phyloP scores from a whole-genome alignment of 1,140 invertebrate species.

The Drosophila malerkotliana region DNA sequence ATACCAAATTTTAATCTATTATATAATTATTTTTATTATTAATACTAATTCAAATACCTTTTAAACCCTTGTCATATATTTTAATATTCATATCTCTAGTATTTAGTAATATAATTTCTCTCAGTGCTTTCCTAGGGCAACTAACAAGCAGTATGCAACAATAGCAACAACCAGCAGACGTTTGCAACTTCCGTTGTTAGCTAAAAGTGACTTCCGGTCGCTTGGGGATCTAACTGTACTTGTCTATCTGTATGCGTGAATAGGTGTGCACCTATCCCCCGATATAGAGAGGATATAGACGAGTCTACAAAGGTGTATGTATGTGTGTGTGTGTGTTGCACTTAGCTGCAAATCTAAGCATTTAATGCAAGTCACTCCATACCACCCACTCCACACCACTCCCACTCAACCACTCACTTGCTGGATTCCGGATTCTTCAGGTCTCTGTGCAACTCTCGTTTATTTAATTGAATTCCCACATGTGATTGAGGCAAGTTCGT shows the following conservation, averaged over 20 bases:
- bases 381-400: neutral
- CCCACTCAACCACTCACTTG: neutral
- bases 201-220: conserved; percentile 68
- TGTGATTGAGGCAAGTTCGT: conserved; percentile 39
- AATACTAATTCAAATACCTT: too few species aligned
- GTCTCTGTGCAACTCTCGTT: conserved; percentile 35
- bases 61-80: too few species aligned
- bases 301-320: neutral
- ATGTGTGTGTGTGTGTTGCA: conserved; percentile 8
- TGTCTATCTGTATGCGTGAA: conserved; percentile 26
- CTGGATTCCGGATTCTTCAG: conserved; percentile 1
- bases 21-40: too few species aligned
- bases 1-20: too few species aligned
- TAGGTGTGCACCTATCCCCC: conserved; percentile 3
- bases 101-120: neutral
- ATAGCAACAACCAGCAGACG: conserved; percentile 50
- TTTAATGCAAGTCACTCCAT: conserved; percentile 24
- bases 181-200: conserved; percentile 75
- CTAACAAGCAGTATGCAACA: conserved; percentile 8
- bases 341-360: conserved; percentile 47
- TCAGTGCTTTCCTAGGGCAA: conserved; percentile 16
- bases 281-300: neutral
- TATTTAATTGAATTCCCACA: conserved; percentile 73
- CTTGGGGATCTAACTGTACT: conserved; percentile 47
- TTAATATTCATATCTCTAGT: too few species aligned